phyloP scores from a whole-genome alignment of 2,888 invertebrate species.

The Actias luna region DNA sequence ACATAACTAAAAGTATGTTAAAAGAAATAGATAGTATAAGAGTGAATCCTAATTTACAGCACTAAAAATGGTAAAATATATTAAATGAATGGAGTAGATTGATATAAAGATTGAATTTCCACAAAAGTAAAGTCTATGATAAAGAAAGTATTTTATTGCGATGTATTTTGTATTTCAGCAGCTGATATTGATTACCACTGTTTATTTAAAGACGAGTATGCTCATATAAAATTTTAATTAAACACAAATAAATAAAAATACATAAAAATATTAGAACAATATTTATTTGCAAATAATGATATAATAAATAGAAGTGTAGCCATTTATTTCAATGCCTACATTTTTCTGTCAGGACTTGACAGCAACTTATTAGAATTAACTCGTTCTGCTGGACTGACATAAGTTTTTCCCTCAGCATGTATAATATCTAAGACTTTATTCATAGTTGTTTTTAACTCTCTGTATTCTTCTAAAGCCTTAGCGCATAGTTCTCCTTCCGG shows the following conservation, averaged over 20 bases:
- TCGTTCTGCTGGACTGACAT: conserved; percentile 37
- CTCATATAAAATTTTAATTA: background rate
- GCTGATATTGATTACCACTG: background rate
- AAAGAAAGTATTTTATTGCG: too few relatives aligned
- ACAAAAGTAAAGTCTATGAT: too few relatives aligned
- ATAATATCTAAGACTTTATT: conserved; percentile 52
- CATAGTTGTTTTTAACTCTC: conserved; percentile 80
- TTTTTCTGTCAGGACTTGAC: background rate
- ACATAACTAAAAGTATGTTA: too few relatives aligned
- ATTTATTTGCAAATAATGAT: background rate
- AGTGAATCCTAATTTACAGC: too few relatives aligned
- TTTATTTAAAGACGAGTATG: background rate
- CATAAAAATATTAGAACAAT: background rate
- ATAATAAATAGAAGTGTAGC: background rate
- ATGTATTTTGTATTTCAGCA: too few relatives aligned
- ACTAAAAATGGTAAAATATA: too few relatives aligned
- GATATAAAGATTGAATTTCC: too few relatives aligned
- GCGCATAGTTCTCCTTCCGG: conserved; percentile 87
- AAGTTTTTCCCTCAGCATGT: conserved; percentile 59
- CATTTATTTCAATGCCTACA: background rate
- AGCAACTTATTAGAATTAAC: background rate
- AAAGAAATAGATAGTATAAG: too few relatives aligned
- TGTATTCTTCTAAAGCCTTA: conserved; percentile 85
- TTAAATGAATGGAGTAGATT: too few relatives aligned
- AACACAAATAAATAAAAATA: background rate